phyloP scores from a whole-genome alignment of 2,888 invertebrate genomes.

The Baronia brevicornis region DNA sequence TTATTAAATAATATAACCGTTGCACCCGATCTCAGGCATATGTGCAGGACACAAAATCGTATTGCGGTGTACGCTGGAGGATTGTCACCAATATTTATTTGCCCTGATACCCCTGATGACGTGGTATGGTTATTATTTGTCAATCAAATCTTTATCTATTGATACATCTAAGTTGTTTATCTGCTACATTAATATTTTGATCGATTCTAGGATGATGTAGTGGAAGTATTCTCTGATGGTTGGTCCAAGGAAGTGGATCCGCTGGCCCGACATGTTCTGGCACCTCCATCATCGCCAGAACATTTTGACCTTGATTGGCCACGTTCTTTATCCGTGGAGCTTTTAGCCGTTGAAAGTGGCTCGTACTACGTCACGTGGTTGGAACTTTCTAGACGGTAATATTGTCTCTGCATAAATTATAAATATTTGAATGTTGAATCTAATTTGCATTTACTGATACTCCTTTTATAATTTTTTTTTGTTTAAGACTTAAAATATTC shows the following conservation, averaged over 20 bases:
- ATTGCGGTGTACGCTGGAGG: constrained; percentile 86
- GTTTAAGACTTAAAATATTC: too few species aligned
- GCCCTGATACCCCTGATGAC: constrained; percentile 66
- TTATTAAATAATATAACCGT: constrained; percentile 75
- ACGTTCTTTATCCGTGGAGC: constrained; percentile 85
- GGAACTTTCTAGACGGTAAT: constrained; percentile 80
- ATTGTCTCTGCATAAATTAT: not conserved
- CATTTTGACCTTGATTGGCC: constrained; percentile 78
- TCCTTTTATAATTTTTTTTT: too few species aligned
- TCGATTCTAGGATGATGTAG: constrained; percentile 74
- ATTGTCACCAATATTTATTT: constrained; percentile 75
- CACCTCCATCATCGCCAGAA: constrained; percentile 74
- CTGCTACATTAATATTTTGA: not conserved
- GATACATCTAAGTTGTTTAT: not conserved
- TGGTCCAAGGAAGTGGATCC: constrained; percentile 77
- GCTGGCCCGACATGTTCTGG: constrained; percentile 73
- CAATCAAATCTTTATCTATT: not conserved
- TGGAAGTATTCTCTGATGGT: constrained; percentile 90
- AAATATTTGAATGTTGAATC: not conserved
- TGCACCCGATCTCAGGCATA: constrained; percentile 69
- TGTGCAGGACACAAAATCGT: constrained; percentile 85
- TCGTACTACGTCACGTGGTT: constrained; percentile 88
- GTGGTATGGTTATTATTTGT: constrained; percentile 26
- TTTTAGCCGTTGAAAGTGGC: constrained; percentile 84
- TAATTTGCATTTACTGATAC: too few species aligned